Evolutionary conservation across 2,888 invertebrate species (phyloP).

Genomic region (Chydorus sphaericus): DNA sequence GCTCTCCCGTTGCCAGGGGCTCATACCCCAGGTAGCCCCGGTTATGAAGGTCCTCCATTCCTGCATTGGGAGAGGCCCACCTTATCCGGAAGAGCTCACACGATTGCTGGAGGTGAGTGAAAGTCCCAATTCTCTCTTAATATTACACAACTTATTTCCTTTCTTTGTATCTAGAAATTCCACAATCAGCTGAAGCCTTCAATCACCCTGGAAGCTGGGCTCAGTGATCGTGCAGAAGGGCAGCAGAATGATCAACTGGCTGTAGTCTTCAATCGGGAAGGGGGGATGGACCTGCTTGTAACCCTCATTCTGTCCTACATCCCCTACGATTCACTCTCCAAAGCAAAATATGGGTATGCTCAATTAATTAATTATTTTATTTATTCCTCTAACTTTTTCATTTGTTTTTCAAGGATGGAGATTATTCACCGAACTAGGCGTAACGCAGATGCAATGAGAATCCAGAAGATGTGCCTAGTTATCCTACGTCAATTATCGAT

Average conservation of each 20-base stretch:
- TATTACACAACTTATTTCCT: not conserved
- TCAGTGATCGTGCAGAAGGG: not conserved
- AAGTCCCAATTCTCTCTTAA: not conserved
- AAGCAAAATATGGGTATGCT: not conserved
- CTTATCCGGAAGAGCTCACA: not conserved
- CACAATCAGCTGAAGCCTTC: not conserved
- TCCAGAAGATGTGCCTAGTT: conserved; percentile 9
- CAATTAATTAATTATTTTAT: not conserved
- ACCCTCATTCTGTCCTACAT: conserved; percentile 8
- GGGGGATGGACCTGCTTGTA: conserved; percentile 4
- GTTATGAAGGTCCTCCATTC: not conserved
- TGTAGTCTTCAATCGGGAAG: conserved; percentile 4
- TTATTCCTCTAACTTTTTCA: no score
- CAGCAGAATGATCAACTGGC: conserved; percentile 11
- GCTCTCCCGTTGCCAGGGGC: not conserved
- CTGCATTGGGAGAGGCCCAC: not conserved
- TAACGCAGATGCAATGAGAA: not conserved
- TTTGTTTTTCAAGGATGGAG: no score
- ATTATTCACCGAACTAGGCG: conserved; percentile 1
- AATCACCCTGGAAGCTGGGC: not conserved
- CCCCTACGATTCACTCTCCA: not conserved
- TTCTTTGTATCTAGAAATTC: not conserved
- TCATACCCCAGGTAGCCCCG: not conserved
- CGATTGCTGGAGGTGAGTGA: not conserved
- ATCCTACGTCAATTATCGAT: conserved; percentile 7